Conservation (phyloP, 2,113 vertebrate genomes). For the Misgurnus mizolepis region DNA sequence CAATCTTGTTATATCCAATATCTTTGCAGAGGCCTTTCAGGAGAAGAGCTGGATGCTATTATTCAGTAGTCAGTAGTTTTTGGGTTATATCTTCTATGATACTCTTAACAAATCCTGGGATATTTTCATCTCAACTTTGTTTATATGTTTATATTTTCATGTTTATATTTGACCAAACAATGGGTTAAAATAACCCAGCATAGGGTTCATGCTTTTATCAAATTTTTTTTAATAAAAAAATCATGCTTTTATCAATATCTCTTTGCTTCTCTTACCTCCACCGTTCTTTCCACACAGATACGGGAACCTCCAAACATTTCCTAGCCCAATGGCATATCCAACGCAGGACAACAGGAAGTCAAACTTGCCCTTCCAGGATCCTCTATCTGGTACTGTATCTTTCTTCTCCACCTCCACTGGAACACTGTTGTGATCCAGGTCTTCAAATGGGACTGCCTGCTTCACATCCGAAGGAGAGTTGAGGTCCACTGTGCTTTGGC, state of each 20-base stretch:
- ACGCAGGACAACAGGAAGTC: slow-evolving; percentile 90
- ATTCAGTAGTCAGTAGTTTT: too few relatives aligned
- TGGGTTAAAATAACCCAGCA: too few relatives aligned
- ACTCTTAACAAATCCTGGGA: too few relatives aligned
- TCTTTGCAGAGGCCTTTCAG: too few relatives aligned
- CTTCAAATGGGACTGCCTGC: slow-evolving; percentile 77
- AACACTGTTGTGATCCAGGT: slow-evolving; percentile 48
- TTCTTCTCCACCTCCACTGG: slow-evolving; percentile 56
- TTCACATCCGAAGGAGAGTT: slow-evolving; percentile 79
- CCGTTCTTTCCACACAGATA: slow-evolving; percentile 93
- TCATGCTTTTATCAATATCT: not conserved
- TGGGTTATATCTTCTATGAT: too few relatives aligned
- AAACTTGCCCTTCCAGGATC: slow-evolving; percentile 89
- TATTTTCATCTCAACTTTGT: too few relatives aligned
- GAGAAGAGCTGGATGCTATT: too few relatives aligned
- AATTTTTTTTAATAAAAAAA: not conserved
- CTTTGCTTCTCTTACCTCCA: slow-evolving; percentile 78
- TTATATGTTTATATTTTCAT: too few relatives aligned
- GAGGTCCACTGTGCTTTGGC: slow-evolving; percentile 77
- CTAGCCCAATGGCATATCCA: slow-evolving; percentile 87
- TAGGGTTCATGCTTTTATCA: not conserved
- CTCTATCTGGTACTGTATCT: slow-evolving; percentile 75
- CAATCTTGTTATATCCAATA: too few relatives aligned
- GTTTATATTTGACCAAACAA: too few relatives aligned
- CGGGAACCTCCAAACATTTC: slow-evolving; percentile 91